phyloP scores from a whole-genome alignment of 35 echinoderm and acorn worm genomes.

The Eucidaris tribuloides region DNA sequence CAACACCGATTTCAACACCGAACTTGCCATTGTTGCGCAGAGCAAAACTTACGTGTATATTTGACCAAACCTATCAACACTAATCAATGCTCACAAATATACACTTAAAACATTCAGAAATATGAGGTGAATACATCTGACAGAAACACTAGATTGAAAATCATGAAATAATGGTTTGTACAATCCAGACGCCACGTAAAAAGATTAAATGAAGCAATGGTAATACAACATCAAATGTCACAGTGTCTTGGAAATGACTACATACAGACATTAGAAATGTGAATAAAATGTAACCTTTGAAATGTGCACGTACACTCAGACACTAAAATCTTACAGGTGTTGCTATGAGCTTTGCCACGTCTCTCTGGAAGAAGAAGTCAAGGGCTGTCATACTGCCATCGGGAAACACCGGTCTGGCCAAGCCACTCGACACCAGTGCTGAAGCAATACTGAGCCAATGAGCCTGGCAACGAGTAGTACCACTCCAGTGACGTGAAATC shows the following conservation, averaged over 20 bases:
- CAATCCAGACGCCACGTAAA: neutral
- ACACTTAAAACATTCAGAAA: too few relatives aligned
- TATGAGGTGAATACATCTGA: too few relatives aligned
- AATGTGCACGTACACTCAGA: neutral
- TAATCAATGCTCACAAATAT: too few relatives aligned
- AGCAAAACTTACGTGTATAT: too few relatives aligned
- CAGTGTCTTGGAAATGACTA: neutral
- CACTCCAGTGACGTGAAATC: neutral
- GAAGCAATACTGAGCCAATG: neutral
- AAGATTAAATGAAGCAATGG: neutral
- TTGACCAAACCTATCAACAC: too few relatives aligned
- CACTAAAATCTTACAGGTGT: neutral
- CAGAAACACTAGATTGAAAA: neutral
- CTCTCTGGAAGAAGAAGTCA: conserved; percentile 23
- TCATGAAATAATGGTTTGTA: neutral
- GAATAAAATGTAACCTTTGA: neutral
- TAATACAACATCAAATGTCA: neutral
- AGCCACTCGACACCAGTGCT: neutral
- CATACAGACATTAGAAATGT: too few relatives aligned
- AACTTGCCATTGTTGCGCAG: too few relatives aligned
- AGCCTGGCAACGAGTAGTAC: neutral
- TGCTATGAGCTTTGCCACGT: neutral
- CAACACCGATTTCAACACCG: too few relatives aligned
- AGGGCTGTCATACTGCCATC: neutral
- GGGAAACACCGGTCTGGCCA: neutral